Evolutionary conservation across 2,888 invertebrate species (phyloP).

Genomic region (Zygogramma bicolorata): DNA sequence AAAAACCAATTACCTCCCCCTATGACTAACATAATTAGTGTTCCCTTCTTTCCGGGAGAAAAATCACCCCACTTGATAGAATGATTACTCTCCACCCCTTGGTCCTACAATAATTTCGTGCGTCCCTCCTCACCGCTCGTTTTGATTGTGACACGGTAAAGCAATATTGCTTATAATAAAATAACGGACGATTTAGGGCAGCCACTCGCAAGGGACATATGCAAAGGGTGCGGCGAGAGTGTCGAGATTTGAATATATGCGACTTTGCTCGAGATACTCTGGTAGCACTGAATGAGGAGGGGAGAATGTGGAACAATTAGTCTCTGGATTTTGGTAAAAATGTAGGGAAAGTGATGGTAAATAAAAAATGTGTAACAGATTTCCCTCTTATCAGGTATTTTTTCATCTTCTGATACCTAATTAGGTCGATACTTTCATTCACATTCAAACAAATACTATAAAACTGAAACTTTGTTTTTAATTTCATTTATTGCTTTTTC

Average conservation of each 20-base stretch:
- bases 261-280: no score
- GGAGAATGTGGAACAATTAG: no score
- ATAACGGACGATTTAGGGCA: constrained; percentile 60
- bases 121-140: constrained; percentile 37
- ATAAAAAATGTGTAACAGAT: no score
- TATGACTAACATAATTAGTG: constrained; percentile 64
- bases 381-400: no score
- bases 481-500: no score
- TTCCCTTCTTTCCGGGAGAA: constrained; percentile 54
- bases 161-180: constrained; percentile 62
- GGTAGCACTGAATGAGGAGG: no score
- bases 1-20: constrained; percentile 65
- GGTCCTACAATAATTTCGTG: constrained; percentile 25
- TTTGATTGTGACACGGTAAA: constrained; percentile 47
- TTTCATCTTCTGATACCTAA: no score
- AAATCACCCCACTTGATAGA: constrained; percentile 51
- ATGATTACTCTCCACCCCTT: constrained; percentile 31
- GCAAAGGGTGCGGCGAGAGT: constrained; percentile 34
- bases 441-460: no score
- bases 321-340: no score
- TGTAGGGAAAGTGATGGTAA: no score
- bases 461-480: no score
- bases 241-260: constrained; percentile 34
- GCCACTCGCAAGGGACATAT: constrained; percentile 54
- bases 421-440: no score